Conservation (phyloP, 1,140 invertebrate species). For the Tetragnatha versicolor region DNA sequence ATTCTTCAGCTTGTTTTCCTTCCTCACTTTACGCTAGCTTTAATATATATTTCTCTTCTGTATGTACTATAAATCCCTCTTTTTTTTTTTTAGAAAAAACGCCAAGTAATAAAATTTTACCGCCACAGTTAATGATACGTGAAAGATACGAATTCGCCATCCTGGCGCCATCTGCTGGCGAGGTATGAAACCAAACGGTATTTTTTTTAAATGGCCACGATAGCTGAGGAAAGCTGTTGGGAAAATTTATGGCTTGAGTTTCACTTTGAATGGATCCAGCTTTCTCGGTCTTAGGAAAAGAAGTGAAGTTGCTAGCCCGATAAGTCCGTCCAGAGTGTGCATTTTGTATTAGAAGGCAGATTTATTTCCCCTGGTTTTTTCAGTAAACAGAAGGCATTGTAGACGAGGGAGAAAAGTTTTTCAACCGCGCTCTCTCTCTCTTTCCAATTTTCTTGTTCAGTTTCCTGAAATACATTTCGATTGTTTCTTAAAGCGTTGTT, state of each 20-base stretch:
- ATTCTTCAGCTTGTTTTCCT: no score
- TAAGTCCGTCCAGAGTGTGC: slow-evolving; percentile 41
- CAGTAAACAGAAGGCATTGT: slow-evolving; percentile 1
- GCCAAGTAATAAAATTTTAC: slow-evolving; percentile 49
- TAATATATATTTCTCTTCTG: background rate
- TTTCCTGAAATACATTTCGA: no score
- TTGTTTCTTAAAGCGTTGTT: no score
- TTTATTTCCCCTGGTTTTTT: slow-evolving; percentile 23
- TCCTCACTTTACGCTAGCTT: background rate
- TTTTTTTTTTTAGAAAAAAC: no score
- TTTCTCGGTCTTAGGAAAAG: slow-evolving; percentile 5
- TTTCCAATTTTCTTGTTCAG: no score
- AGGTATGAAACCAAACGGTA: slow-evolving; percentile 9
- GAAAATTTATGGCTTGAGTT: slow-evolving; percentile 40
- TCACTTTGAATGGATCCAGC: slow-evolving; percentile 1
- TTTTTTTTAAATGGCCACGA: slow-evolving; percentile 1
- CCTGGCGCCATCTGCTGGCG: slow-evolving; percentile 23
- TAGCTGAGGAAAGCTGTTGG: background rate
- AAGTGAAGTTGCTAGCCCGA: slow-evolving; percentile 21
- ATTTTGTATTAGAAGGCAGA: slow-evolving; percentile 43
- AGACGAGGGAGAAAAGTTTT: background rate
- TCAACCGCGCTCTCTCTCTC: background rate
- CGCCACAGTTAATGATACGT: slow-evolving; percentile 43
- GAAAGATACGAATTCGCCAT: background rate
- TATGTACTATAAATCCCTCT: slow-evolving; percentile 23